A percentile compares a stretch with the other conserved stretches of the same genome.
Conservation (phyloP, 2,113 vertebrate species). For the Gambusia affinis region DNA sequence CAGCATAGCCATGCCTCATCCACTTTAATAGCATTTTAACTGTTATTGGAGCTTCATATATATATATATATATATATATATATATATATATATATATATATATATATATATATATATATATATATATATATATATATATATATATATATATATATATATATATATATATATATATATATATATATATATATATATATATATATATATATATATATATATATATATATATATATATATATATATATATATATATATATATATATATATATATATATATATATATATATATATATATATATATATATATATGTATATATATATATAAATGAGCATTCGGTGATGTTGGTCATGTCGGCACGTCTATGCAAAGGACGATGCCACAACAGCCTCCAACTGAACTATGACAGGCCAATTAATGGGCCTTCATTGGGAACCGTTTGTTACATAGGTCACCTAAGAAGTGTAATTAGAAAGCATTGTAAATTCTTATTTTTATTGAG, state of each 20-base stretch:
- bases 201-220: no score
- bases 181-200: background rate
- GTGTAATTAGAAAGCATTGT: constrained; percentile 97
- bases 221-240: no score
- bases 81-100: no score
- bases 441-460: constrained; percentile 93
- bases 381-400: constrained; percentile 92
- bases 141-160: constrained; percentile 61
- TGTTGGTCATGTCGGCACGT: constrained; percentile 87
- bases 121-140: no score
- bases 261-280: no score
- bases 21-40: constrained; percentile 91
- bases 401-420: constrained; percentile 95
- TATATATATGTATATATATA: background rate
- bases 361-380: constrained; percentile 89
- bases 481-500: constrained; percentile 90
- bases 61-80: constrained; percentile 39
- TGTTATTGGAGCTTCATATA: constrained; percentile 85
- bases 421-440: constrained; percentile 89
- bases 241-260: no score
- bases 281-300: no score
- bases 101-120: constrained; percentile 36
- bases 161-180: no score
- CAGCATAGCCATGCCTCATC: constrained; percentile 84
- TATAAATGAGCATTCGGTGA: constrained; percentile 85